Evolutionary conservation across 2,797 vertebrate species (phyloP), one percentile per base, ranked within the genome.

Genomic region (Brotula barbata): DNA sequence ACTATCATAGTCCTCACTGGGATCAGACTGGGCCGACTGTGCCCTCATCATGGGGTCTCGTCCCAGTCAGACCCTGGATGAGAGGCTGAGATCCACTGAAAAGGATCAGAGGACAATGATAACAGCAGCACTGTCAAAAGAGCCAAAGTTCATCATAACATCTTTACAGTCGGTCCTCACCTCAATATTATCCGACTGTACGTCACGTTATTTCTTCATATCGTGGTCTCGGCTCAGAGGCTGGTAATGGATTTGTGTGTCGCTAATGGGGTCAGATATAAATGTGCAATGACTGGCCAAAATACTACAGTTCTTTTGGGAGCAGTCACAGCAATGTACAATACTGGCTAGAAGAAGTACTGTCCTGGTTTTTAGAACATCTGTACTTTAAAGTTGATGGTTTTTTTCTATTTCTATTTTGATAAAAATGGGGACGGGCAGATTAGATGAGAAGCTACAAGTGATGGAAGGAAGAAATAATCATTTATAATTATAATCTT

Each of bases 201-300:
- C 44, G 6, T 3, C 1, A 31, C 28, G 4, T 58, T 39, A 21
- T n/a, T 49, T 41, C 48, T 45, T 42, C 59, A 23, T 11, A 21
- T 58, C 16, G 2, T 21, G 15, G 31, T 62, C 51, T 71, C 39
- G 17, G 48, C 62, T 34, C 42, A 31, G 19, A 42, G 64, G 28
- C 14, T 34, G 11, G 58, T 64, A 48, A 21, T 81, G 73, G 54
- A 54, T 80, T 76, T 84, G 63, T 81, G 66, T 80, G 68, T 86
- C 75, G 73, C 62, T 80, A 85, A 84, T 77, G 73, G 74, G 85
- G 82, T 78, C 83, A 79, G 80, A 82, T 78, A 82, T 75, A 80
- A 85, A 81, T 73, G 70, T 54, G 52, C 53, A 45, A 19, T 64
- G 73, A 77, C 61, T 67, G 68, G 67, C 68, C 67, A 81, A 58